These are phyloP conservation scores for Harpagus bidentatus DNA, from an alignment of 2,113 vertebrate species.

Conservation along the genomic window DNA sequence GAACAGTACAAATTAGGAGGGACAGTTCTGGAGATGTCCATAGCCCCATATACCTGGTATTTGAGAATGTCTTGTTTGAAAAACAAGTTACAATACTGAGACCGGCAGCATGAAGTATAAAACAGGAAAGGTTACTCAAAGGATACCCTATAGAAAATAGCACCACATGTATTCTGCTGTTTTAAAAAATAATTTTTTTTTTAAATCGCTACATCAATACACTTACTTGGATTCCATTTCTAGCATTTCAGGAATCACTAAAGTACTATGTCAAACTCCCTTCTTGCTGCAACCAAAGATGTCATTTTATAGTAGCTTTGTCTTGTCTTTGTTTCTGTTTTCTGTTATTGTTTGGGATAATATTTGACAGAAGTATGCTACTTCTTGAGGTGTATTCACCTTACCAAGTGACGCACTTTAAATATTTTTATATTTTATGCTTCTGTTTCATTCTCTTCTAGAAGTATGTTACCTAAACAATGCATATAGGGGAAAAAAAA, in stretches of 20 bases:
- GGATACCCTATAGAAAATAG: not conserved
- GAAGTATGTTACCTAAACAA: not conserved
- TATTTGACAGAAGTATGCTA: not conserved
- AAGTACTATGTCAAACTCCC: not conserved
- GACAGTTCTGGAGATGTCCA: not conserved
- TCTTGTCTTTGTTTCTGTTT: not conserved
- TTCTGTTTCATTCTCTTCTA: not conserved
- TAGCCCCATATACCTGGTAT: not conserved
- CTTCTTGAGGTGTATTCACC: not conserved
- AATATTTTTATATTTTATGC: not conserved
- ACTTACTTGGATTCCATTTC: not conserved
- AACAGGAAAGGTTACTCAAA: not conserved
- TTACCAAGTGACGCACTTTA: not conserved
- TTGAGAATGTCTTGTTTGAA: not conserved
- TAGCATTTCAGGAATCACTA: not conserved
- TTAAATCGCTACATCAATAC: not conserved
- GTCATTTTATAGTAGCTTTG: not conserved
- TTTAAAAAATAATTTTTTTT: not conserved
- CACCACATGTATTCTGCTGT: not conserved
- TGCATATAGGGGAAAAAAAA: not conserved
- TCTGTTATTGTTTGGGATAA: not conserved
- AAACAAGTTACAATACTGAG: not conserved
- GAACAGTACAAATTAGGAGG: not conserved
- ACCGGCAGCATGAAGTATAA: not conserved
- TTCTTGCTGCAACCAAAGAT: not conserved